phyloP scores from a whole-genome alignment of 2,888 invertebrate species.

The Limenitis camilla region DNA sequence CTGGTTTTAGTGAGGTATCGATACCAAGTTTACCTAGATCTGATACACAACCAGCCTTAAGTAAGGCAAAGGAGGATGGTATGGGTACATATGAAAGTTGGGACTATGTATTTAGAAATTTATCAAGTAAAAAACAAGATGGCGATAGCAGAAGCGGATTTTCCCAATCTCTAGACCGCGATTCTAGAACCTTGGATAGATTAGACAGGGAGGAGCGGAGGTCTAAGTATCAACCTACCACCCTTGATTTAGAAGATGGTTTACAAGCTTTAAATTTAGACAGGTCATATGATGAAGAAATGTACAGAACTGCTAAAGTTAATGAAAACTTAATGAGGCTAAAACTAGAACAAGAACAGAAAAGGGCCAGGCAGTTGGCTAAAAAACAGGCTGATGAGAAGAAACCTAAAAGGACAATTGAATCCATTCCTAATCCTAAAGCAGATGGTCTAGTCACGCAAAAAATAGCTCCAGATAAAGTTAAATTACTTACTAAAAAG shows the following conservation, averaged over 20 bases:
- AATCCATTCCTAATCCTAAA: conserved; percentile 53
- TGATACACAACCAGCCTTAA: conserved; percentile 63
- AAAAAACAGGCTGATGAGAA: conserved; percentile 52
- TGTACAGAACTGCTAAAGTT: conserved; percentile 66
- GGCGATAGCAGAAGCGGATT: conserved; percentile 81
- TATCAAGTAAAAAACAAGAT: conserved; percentile 82
- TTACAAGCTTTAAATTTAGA: conserved; percentile 70
- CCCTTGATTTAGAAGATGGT: conserved; percentile 73
- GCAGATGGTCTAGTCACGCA: conserved; percentile 51
- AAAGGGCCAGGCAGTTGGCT: conserved; percentile 47
- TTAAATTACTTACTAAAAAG: conserved; percentile 56
- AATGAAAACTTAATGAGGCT: conserved; percentile 66
- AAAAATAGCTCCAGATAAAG: conserved; percentile 60
- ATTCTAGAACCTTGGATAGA: conserved; percentile 62
- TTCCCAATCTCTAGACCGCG: conserved; percentile 64
- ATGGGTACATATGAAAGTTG: conserved; percentile 83
- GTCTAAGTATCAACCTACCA: conserved; percentile 64
- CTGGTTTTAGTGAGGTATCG: conserved; percentile 57
- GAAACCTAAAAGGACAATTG: conserved; percentile 47
- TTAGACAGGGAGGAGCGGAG: conserved; percentile 61
- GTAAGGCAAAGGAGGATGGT: conserved; percentile 77
- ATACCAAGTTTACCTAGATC: conserved; percentile 62
- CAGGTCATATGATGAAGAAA: conserved; percentile 57
- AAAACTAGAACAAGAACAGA: conserved; percentile 58
- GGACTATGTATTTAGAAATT: conserved; percentile 86